phyloP scores from a whole-genome alignment of 2,797 vertebrate species.

The Fistularia commersonii region DNA sequence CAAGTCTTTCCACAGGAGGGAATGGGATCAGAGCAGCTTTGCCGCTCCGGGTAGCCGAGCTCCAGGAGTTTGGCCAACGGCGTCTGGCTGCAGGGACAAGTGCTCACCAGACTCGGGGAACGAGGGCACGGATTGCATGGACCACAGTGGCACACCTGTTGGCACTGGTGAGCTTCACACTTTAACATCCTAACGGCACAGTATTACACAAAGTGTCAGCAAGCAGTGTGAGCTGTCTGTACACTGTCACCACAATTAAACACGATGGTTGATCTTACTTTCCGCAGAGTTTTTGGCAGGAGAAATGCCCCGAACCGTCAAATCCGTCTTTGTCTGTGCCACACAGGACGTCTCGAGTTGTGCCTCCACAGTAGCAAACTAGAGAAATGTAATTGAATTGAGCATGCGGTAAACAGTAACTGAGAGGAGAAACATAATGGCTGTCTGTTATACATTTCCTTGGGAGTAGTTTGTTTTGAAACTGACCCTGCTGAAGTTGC shows the following conservation, averaged over 20 bases:
- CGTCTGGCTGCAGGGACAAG: slow-evolving; percentile 91
- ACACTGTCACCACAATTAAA: neutral
- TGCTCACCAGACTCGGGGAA: slow-evolving; percentile 81
- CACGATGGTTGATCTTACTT: slow-evolving; percentile 77
- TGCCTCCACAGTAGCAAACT: slow-evolving; percentile 91
- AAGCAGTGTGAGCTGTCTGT: neutral
- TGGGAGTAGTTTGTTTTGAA: neutral
- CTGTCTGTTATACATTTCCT: no score
- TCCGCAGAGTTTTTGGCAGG: slow-evolving; percentile 87
- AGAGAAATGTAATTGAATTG: neutral
- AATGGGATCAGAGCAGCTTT: slow-evolving; percentile 87
- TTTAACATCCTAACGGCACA: slow-evolving; percentile 81
- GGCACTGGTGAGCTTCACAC: slow-evolving; percentile 87
- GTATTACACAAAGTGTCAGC: neutral
- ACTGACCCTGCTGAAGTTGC: slow-evolving; percentile 85
- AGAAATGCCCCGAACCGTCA: slow-evolving; percentile 86
- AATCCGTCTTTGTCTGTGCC: slow-evolving; percentile 83
- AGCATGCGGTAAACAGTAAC: no score
- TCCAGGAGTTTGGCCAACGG: slow-evolving; percentile 89
- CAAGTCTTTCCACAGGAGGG: slow-evolving; percentile 94
- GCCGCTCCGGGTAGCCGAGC: slow-evolving; percentile 84
- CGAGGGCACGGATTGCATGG: slow-evolving; percentile 85
- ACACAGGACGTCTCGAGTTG: slow-evolving; percentile 80
- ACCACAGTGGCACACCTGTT: slow-evolving; percentile 85
- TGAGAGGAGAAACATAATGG: no score